Evolutionary conservation across 2,888 invertebrate genomes (phyloP), one percentile per base, ranked within the genome.

Genomic region (Cerastis rubricosa): DNA sequence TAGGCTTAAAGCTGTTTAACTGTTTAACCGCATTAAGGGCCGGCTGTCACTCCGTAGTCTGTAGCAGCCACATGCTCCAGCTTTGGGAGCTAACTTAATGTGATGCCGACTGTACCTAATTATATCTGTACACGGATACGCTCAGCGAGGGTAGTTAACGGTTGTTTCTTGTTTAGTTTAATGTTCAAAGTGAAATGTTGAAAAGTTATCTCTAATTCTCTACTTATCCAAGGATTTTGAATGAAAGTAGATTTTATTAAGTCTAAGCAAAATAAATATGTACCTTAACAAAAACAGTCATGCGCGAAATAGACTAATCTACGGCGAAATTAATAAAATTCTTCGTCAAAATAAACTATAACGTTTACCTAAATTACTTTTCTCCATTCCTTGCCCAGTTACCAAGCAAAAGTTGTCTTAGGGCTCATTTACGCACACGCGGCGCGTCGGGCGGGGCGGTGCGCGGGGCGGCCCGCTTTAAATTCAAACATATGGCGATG

Each of bases 21-120:
- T 88, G 83, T 86, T 87, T 86, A 88, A 88, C 88, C 86, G 71
- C 87, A 84, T 80, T 87, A 88, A 88, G 87, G 87, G 86, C 81
- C 19, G 69, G 73, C 81, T 80, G 88, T 87, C 88, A 85, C 68
- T 86, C 88, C 17, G 64, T 43, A 64, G 64, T 64, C 64, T 75
- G 79, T 68, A 68, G 70, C 79, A 84, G 83, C 80, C 86, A 65
- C 76, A 78, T 74, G 45, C 47, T 76, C 69, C 74, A 72, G 80
- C 79, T 79, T 71, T 70, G 65, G 72, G 63, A 72, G 74, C 75
- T 78, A 86, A 85, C 79, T 87, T 83, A 83, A 85, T 82, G 82
- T 88, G 82, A 83, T 78, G 78, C 80, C 74, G 61, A 83, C 79
- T 82, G 83, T 81, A 74, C 78, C 81, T 85, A 80, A 79, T 73